Conservation (phyloP, 2,888 invertebrate species). For the Pachliopta kotzebuea region DNA sequence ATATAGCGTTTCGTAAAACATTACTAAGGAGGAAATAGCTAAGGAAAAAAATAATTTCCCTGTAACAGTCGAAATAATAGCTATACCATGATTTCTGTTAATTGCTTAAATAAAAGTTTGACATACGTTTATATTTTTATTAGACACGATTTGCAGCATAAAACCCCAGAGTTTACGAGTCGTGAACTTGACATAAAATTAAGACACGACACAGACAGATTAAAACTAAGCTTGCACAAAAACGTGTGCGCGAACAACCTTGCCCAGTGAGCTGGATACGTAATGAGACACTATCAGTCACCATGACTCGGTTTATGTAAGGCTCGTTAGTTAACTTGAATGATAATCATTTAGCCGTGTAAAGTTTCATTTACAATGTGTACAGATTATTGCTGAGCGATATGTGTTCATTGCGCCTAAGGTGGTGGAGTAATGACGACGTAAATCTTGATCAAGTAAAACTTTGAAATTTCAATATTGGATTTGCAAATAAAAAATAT, state of each 20-base stretch:
- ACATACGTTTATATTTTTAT: background rate
- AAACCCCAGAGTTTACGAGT: slow-evolving; percentile 2
- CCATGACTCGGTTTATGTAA: slow-evolving; percentile 19
- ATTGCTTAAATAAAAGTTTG: background rate
- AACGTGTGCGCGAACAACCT: slow-evolving; percentile 20
- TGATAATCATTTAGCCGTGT: slow-evolving; percentile 1
- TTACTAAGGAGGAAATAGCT: too few relatives aligned
- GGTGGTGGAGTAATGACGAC: background rate
- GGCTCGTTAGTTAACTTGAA: slow-evolving; percentile 12
- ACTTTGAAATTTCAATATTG: background rate
- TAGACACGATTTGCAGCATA: background rate
- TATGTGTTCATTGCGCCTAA: background rate
- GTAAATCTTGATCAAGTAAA: background rate
- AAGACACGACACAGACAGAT: slow-evolving; percentile 27
- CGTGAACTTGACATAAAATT: slow-evolving; percentile 36
- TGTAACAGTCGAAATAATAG: too few relatives aligned
- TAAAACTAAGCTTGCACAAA: slow-evolving; percentile 21
- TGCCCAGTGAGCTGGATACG: slow-evolving; percentile 9
- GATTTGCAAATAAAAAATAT: too few relatives aligned
- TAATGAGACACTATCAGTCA: slow-evolving; percentile 20
- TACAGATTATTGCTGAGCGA: background rate
- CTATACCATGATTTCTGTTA: too few relatives aligned
- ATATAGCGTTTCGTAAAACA: too few relatives aligned
- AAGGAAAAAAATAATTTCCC: too few relatives aligned
- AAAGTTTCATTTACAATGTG: background rate